Evolutionary conservation across 30 jellyfish, hydroid and myxozoan species (phyloP).

Genomic region (Cassiopea xamachana): DNA sequence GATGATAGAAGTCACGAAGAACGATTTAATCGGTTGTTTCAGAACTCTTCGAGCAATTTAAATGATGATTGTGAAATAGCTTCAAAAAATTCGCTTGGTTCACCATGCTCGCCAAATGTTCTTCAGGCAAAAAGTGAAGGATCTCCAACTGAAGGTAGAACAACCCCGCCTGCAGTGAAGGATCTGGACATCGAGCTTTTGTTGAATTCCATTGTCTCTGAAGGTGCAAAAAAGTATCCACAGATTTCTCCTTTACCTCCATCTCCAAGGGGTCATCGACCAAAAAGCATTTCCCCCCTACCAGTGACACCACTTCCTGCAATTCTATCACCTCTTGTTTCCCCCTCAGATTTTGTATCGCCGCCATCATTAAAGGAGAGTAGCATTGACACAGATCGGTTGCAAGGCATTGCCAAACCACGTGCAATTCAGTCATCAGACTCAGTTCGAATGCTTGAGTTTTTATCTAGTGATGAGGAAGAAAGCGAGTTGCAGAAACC

Average conservation of each 20-base stretch:
- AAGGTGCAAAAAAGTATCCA: background rate
- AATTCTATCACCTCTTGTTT: slow-evolving; percentile 77
- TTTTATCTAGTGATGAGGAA: background rate
- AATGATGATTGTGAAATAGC: background rate
- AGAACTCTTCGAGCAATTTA: background rate
- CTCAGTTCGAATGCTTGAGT: slow-evolving; percentile 40
- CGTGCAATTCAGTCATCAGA: slow-evolving; percentile 22
- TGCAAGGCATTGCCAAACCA: slow-evolving; percentile 35
- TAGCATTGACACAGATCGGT: slow-evolving; percentile 8
- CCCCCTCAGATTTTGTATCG: slow-evolving; percentile 79
- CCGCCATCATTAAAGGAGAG: slow-evolving; percentile 74
- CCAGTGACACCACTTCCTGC: slow-evolving; percentile 90
- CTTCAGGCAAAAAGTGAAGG: background rate
- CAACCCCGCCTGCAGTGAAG: background rate
- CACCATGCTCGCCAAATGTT: background rate
- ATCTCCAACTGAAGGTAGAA: background rate
- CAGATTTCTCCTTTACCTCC: slow-evolving; percentile 71
- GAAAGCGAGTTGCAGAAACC: background rate
- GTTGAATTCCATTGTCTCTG: slow-evolving; percentile 22
- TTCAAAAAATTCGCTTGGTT: background rate
- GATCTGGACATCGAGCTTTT: background rate
- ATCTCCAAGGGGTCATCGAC: slow-evolving; percentile 55
- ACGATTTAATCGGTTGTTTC: background rate
- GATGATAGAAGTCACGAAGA: background rate
- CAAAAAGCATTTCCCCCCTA: slow-evolving; percentile 78